phyloP scores from a whole-genome alignment of 2,888 invertebrate genomes.

The Lathronympha strigana region DNA sequence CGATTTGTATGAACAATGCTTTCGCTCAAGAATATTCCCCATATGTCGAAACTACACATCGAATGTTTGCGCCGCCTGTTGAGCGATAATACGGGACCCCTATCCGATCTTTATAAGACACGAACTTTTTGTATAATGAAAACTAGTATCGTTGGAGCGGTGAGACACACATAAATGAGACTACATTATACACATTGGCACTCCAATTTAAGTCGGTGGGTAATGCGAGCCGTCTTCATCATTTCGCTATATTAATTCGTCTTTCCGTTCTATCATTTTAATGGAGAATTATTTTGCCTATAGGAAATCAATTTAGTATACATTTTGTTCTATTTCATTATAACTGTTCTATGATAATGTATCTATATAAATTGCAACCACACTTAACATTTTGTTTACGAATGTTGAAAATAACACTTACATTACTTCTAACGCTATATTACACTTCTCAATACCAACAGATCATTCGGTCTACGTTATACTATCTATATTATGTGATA shows the following conservation, averaged over 20 bases:
- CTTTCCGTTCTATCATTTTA: slow-evolving; percentile 41
- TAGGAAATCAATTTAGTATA: slow-evolving; percentile 29
- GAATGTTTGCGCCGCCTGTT: no score
- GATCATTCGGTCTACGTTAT: slow-evolving; percentile 66
- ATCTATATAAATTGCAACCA: slow-evolving; percentile 56
- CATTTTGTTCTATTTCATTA: slow-evolving; percentile 40
- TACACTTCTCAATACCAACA: slow-evolving; percentile 67
- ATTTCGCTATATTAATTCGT: slow-evolving; percentile 24
- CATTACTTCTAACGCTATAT: slow-evolving; percentile 52
- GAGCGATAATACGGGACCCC: no score
- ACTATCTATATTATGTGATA: slow-evolving; percentile 57
- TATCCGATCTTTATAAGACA: background rate
- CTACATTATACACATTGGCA: slow-evolving; percentile 56
- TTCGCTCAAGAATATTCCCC: no score
- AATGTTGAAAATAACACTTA: slow-evolving; percentile 74
- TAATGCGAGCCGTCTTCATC: slow-evolving; percentile 55
- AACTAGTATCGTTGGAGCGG: slow-evolving; percentile 38
- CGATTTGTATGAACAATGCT: no score
- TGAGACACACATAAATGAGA: slow-evolving; percentile 46
- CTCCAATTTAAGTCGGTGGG: slow-evolving; percentile 63
- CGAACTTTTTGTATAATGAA: background rate
- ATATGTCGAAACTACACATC: no score
- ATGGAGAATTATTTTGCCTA: slow-evolving; percentile 28
- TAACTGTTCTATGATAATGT: slow-evolving; percentile 34
- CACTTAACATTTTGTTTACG: slow-evolving; percentile 59